Evolutionary conservation across 2,888 invertebrate species (phyloP).

Genomic region (Protodeltote pygarga): DNA sequence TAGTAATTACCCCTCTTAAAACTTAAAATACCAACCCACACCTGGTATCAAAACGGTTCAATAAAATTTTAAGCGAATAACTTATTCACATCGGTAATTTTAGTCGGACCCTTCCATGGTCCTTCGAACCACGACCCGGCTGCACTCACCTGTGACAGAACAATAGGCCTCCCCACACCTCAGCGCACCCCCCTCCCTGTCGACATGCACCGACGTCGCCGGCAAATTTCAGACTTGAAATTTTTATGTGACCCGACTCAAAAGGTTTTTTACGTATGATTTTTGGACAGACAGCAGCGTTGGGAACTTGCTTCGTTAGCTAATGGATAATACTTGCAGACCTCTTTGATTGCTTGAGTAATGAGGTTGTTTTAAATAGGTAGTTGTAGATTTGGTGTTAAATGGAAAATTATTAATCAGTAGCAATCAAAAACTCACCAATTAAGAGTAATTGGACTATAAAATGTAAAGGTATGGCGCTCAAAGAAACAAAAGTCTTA

Average conservation of each 20-base stretch:
- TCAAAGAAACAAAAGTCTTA: background rate
- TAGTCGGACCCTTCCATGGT: conserved; percentile 42
- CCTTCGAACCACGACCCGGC: conserved; percentile 48
- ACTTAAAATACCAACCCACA: conserved; percentile 6
- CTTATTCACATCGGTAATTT: conserved; percentile 53
- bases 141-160: conserved; percentile 66
- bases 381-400: too few species aligned
- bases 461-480: background rate
- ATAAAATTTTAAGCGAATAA: conserved; percentile 36
- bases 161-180: conserved; percentile 53
- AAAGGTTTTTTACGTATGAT: conserved; percentile 35
- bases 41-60: conserved; percentile 25
- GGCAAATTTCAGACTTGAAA: conserved; percentile 57
- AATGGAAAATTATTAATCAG: too few species aligned
- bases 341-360: conserved; percentile 13
- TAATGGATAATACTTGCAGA: conserved; percentile 27
- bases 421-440: too few species aligned
- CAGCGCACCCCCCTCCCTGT: conserved; percentile 12
- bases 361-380: too few species aligned
- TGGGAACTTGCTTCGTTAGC: conserved; percentile 28
- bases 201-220: conserved; percentile 47
- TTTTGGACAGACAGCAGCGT: conserved; percentile 34
- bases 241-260: conserved; percentile 53
- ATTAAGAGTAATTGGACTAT: too few species aligned
- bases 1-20: background rate